Base-by-base conservation (phyloP, 2,797 vertebrate genomes). In the Clarias fuscus region DNA sequence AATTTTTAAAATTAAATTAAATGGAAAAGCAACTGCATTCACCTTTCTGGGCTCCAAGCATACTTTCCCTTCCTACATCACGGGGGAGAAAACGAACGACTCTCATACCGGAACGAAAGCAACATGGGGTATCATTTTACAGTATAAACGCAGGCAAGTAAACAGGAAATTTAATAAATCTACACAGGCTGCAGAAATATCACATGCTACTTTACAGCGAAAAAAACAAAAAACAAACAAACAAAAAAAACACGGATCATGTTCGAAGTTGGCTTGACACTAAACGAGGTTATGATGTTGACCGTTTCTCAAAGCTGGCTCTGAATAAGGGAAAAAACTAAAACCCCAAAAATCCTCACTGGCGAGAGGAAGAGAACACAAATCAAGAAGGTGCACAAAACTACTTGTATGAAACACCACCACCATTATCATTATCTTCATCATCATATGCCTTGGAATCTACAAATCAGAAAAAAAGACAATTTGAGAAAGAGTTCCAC, bases 381-480 rank as follows among this genome's bases (percentile, higher is more conserved):
- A 71, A 61, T 59, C 82, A 3, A 80, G 73, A 79, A 83, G 78
- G 72, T 48, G 80, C 27, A 83, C 67, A 75, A 78, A 88, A 83
- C 83, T 15, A 83, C 73, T 84, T 20, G 85, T 82, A 88, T 27
- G 24, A 89, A 81, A 88, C 90, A 94, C 91, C 82, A 91, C 85
- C 84, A 94, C 90, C 83, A 91, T 84, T 86, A 77, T 62, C 89
- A 79, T 91, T 88, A 86, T 93, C 88, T 90, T 89, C 61, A 37
- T 62, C 77, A 65, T 27, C 24, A 65, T 10, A 81, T 2, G 79
- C 37, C 37, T 83, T 77, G 43, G 33, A 83, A 53, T 62, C 91
- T 84, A 92, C 78, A 91, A 85, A 71, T 86, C 64, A 92, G 92
- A 91, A 92, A 91, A 91, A 91, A 88, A 68, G 56, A 87, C 85